Conservation (phyloP, 2,888 invertebrate genomes). For the Apantesis nais region DNA sequence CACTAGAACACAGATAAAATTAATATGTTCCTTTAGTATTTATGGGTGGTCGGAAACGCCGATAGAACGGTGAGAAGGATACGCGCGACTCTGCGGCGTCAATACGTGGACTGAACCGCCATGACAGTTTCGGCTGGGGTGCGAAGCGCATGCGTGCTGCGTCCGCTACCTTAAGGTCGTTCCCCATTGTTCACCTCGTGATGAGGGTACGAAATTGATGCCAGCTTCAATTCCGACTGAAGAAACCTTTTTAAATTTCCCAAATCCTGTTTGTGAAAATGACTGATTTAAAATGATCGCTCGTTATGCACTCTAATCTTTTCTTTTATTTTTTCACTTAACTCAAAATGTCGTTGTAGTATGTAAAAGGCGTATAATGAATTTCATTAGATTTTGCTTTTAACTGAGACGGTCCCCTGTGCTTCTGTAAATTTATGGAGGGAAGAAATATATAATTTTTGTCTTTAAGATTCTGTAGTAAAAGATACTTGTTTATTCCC, state of each 20-base stretch:
- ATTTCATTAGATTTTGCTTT: constrained; percentile 34
- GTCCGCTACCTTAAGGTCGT: constrained; percentile 66
- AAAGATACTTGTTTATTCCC: not conserved
- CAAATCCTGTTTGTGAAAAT: constrained; percentile 51
- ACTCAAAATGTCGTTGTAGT: constrained; percentile 33
- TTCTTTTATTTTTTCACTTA: constrained; percentile 41
- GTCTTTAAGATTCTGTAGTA: too few relatives aligned
- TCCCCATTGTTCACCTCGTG: constrained; percentile 72
- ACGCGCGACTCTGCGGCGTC: constrained; percentile 71
- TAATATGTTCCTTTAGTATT: constrained; percentile 38
- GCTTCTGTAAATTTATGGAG: not conserved
- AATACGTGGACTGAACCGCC: constrained; percentile 80
- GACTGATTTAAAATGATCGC: constrained; percentile 44
- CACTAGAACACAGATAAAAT: constrained; percentile 50
- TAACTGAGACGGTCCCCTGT: constrained; percentile 13
- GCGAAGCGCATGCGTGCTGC: constrained; percentile 70
- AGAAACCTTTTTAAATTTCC: constrained; percentile 62
- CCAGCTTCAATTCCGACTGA: constrained; percentile 53
- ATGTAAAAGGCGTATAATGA: constrained; percentile 32
- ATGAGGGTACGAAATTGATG: constrained; percentile 55
- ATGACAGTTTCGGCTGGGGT: constrained; percentile 77
- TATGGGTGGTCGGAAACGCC: constrained; percentile 35
- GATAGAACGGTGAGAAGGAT: constrained; percentile 35
- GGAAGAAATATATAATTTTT: not conserved
- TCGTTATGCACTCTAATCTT: constrained; percentile 40